Evolutionary conservation across 2,888 invertebrate species (phyloP), one percentile per base, ranked within the genome.

Genomic region (Pristionchus arcanus): DNA sequence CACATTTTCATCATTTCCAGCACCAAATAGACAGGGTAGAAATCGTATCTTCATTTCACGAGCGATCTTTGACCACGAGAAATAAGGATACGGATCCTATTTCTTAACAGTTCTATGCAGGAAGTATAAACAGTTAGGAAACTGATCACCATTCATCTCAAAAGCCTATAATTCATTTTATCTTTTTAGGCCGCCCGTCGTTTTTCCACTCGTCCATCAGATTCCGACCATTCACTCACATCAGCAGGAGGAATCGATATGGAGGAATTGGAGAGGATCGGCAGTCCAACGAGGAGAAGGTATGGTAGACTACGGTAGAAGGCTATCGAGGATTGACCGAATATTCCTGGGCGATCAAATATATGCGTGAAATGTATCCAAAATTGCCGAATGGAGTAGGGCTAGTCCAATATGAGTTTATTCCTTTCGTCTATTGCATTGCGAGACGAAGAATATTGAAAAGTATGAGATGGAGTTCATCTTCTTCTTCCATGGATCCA

Each of bases 191-290:
- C 87, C 19, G 87, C 87, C 19, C 87, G 87, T 59, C 87, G 87
- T 2, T 31, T 87, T 49, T 87, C 87, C 19, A 31, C 66, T 87
- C 87, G 87, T 28, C 87, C 87, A 3, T 87, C 87, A 9, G 87
- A 87, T 28, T 53, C 49, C 25, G 87, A 87, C 9, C 87, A 87
- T n/a, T 87, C 87, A 15, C 87, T 87, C 84, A 59, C 53, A 37
- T 87, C 85, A 21, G 55, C 87, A 21, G 87, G 49, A 25, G 87
- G 49, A 25, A 87, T 87, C 42, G 87, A 87, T 85, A 28, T 85
- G 87, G 87, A 87, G 42, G 87, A 68, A 49, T 31, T 68, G 66
- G 87, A 87, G 87, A 87, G 87, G 55, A 87, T 87, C 9, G 63
- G 87, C 0, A 87, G 87, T 87, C 87, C 87, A 3, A 68, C 87